Base-by-base conservation (phyloP, 53 echinoderm and acorn worm species). In the Paracentrotus lividus region DNA sequence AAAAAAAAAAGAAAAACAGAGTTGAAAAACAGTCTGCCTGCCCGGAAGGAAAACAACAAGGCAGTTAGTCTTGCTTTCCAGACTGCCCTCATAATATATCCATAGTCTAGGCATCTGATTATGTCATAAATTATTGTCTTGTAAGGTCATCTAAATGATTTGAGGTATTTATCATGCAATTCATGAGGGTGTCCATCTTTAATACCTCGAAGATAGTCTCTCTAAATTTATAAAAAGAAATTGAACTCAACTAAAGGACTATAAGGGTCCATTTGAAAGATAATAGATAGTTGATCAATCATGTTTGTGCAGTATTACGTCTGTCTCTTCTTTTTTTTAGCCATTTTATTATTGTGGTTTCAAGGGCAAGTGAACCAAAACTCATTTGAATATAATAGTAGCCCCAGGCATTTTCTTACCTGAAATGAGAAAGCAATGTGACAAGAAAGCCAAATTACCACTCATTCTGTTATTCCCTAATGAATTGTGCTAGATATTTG, bases 41-140 rank as follows among this genome's bases (percentile, higher is more conserved):
- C 86, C 53, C 32, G 20, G 86, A 56, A 86, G 86, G 34, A 86
- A 86, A 86, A 86, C 56, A 86, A 31, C 57, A 86, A 54, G 5
- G 32, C 20, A 27, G 27, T 49, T 85, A 29, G 85, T 85, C 85
- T 85, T 49, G 49, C 8, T 9, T 5, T 47, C 13, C 85, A 85
- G 85, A 85, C 85, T 85, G 40, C 13, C 9, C 1, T 29, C 29
- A 29, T 64, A 8, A 64, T 13, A 64, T 64, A 64, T 9, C 31
- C 64, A 29, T 31, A 31, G 10, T 29, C 10, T 64, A 27, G 8
- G 13, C 27, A 64, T 29, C 10, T 18, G 64, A 64, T 64, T 64
- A 64, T 64, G 27, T 31, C 9, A 64, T 6, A 64, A 27, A 1
- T 64, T 29, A 64, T 29, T 27, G 29, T 64, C 26, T 29, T 29